A percentile compares a stretch with the other conserved stretches of the same genome.
Conservation (phyloP, 2,888 invertebrate species). For the Taphrorychus bicolor region DNA sequence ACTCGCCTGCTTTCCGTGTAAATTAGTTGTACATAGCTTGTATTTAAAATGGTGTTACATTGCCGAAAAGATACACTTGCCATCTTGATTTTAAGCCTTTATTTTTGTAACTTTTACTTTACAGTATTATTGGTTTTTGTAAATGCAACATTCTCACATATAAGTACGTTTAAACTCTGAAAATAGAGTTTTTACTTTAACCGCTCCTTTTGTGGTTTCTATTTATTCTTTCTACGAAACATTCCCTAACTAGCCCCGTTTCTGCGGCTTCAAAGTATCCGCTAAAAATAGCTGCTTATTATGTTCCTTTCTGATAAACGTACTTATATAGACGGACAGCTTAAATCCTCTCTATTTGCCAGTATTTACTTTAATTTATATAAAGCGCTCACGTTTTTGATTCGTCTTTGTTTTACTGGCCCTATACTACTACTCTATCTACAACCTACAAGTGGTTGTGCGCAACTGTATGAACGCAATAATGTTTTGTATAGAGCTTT, state of each 20-base stretch:
- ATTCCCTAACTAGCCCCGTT: not conserved
- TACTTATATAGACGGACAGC: not conserved
- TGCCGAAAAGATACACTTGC: constrained; percentile 45
- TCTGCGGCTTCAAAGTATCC: too few species aligned
- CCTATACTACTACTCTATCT: too few species aligned
- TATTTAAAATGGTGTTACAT: constrained; percentile 46
- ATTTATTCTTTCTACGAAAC: not conserved
- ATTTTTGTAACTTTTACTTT: constrained; percentile 52
- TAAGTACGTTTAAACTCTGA: constrained; percentile 47
- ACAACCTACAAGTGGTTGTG: too few species aligned
- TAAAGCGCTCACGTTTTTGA: not conserved
- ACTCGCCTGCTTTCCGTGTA: constrained; percentile 43
- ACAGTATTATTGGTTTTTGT: constrained; percentile 48
- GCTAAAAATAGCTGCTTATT: too few species aligned
- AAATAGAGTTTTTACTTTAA: too few species aligned
- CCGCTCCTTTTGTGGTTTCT: too few species aligned
- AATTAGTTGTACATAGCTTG: constrained; percentile 53
- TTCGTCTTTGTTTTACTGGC: not conserved
- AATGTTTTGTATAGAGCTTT: too few species aligned
- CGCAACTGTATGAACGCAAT: too few species aligned
- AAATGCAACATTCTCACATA: constrained; percentile 24
- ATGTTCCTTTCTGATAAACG: constrained; percentile 22
- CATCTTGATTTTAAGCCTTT: constrained; percentile 47
- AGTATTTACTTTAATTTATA: not conserved
- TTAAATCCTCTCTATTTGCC: not conserved